These are phyloP conservation scores for Sciurus niger DNA, from an alignment of 2,113 vertebrate genomes.

Conservation along the genomic window DNA sequence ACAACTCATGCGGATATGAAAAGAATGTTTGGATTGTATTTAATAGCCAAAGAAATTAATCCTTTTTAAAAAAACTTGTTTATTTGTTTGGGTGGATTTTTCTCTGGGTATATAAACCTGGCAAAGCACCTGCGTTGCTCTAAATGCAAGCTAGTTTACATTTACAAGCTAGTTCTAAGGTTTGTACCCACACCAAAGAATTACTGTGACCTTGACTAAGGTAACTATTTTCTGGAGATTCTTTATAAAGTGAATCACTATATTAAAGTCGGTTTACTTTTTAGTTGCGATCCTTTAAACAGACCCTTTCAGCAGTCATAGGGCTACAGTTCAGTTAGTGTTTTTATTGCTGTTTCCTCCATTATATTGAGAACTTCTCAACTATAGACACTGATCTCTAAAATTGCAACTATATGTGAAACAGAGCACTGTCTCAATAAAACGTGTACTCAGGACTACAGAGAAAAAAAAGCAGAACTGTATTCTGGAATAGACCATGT, in stretches of 20 bases:
- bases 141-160: too few relatives aligned
- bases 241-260: neutral
- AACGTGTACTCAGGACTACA: fast-evolving
- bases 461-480: neutral
- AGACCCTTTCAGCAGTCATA: neutral
- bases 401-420: fast-evolving
- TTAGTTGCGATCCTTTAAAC: neutral
- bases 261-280: neutral
- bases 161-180: neutral
- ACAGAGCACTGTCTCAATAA: neutral
- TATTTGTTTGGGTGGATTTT: neutral
- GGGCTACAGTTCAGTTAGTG: neutral
- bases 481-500: fast-evolving
- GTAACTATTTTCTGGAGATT: neutral
- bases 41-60: neutral
- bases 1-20: fast-evolving
- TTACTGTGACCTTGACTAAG: neutral
- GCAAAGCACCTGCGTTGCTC: neutral
- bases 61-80: too few relatives aligned
- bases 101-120: too few relatives aligned
- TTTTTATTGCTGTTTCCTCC: neutral
- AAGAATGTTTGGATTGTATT: neutral
- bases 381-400: neutral
- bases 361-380: neutral
- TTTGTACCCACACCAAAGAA: fast-evolving